Conservation (phyloP, 2,888 invertebrate genomes). For the Drosophila anomelani region DNA sequence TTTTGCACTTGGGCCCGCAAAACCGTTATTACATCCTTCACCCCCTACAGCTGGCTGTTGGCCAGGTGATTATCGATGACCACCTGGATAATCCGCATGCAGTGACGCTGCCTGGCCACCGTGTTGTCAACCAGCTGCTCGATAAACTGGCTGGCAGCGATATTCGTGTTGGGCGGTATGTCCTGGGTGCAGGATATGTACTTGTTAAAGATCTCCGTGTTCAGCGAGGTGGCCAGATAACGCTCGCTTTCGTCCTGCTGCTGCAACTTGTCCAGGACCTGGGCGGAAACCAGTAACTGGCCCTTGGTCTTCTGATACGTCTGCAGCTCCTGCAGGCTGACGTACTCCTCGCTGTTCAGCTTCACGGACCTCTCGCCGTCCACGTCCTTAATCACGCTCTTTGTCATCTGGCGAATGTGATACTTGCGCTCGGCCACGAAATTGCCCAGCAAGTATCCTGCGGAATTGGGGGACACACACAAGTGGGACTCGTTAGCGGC, state of each 20-base stretch:
- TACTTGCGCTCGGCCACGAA: conserved; percentile 84
- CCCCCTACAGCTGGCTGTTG: conserved; percentile 67
- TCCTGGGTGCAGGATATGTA: conserved; percentile 83
- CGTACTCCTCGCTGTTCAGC: conserved; percentile 79
- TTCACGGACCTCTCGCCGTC: conserved; percentile 63
- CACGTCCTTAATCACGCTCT: conserved; percentile 62
- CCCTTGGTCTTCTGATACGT: conserved; percentile 82
- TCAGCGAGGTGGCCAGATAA: conserved; percentile 81
- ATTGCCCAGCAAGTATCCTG: conserved; percentile 84
- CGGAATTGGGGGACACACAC: conserved; percentile 25
- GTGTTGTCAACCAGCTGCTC: conserved; percentile 82
- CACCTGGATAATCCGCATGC: conserved; percentile 81
- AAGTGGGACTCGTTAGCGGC: conserved; percentile 60
- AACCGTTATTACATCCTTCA: not conserved
- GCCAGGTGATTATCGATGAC: conserved; percentile 81
- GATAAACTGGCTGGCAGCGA: conserved; percentile 81
- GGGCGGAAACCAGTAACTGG: conserved; percentile 77
- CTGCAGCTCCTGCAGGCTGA: conserved; percentile 81
- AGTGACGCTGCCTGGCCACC: conserved; percentile 81
- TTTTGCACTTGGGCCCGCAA: conserved; percentile 31
- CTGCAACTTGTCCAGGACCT: conserved; percentile 73
- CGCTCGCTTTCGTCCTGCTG: conserved; percentile 76
- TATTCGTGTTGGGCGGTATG: conserved; percentile 82
- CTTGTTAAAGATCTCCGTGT: conserved; percentile 82
- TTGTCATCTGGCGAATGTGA: conserved; percentile 80